A percentile compares a stretch with the other conserved stretches of the same genome.
These are phyloP conservation scores for Atherinomorus stipes DNA, from an alignment of 2,113 vertebrate species.

Conservation along the genomic window DNA sequence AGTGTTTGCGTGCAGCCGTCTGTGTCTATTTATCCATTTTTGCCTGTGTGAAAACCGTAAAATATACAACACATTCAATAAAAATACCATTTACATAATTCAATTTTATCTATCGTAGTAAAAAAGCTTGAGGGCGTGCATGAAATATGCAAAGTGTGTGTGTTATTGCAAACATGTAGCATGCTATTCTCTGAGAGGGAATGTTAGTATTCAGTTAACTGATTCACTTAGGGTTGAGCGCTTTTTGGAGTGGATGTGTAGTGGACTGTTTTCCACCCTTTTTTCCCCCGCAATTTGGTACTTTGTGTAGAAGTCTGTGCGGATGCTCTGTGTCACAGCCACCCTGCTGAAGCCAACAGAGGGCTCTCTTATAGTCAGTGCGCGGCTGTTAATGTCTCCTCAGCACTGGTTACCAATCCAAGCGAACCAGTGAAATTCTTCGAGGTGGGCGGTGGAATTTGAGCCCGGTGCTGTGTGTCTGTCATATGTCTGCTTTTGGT, in stretches of 20 bases:
- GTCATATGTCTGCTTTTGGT: conserved; percentile 68
- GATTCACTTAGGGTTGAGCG: conserved; percentile 15
- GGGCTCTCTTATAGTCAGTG: conserved; percentile 68
- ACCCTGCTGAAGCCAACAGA: conserved; percentile 71
- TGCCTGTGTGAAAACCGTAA: not conserved
- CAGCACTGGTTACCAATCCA: conserved; percentile 48
- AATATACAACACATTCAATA: not conserved
- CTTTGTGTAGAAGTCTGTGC: conserved; percentile 39
- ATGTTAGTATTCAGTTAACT: conserved; percentile 21
- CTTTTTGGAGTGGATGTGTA: conserved; percentile 18
- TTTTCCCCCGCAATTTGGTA: conserved; percentile 4
- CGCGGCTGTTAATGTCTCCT: conserved; percentile 25
- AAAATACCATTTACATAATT: not conserved
- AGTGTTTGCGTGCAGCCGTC: not conserved
- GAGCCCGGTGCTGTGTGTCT: conserved; percentile 44
- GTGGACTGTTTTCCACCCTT: not conserved
- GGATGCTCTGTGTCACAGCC: conserved; percentile 38
- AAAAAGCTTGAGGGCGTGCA: not conserved
- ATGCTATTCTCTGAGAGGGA: conserved; percentile 1
- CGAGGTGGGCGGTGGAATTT: conserved; percentile 57
- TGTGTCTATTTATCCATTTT: not conserved
- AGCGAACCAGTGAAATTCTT: conserved; percentile 57
- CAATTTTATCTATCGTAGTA: not conserved
- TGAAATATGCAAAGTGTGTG: conserved; percentile 1
- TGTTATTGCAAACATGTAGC: conserved; percentile 4